Base-by-base conservation (phyloP, 2,113 vertebrate genomes). In the Periophthalmus modestus region DNA sequence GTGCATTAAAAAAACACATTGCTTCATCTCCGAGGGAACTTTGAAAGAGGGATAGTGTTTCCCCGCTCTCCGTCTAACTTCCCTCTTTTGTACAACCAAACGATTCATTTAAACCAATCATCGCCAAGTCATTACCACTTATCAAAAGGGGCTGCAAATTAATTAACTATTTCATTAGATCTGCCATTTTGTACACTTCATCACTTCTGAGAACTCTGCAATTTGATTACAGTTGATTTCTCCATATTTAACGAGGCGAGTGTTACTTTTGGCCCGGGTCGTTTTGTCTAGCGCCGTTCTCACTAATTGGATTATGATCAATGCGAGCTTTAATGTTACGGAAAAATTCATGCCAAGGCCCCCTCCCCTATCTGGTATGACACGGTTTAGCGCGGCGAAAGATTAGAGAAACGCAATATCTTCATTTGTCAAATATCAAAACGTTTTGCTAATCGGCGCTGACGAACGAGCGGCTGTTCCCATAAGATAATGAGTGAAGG, bases 231-330 rank as follows among this genome's bases (percentile, higher is more conserved):
- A 89, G 82, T 86, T 83, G 87, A 89, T 91, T 92, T 90, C 79
- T 79, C 87, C 85, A 77, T 84, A 84, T 87, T 92, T 91, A 92
- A 93, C 88, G 85, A 92, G 87, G 85, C 81, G 75, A 82, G 85
- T 19, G 7, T 81, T 88, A 87, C 73, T 85, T 86, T 86, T 80
- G 78, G 75, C 3, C 55, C 39, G 57, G 81, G 74, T 67, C 85
- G 57, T 85, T 83, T 75, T 84, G 68, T 80, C 73, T 0, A 12
- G 69, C 59, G 66, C 68, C 67, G 80, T 55, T 72, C 66, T 19
- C 77, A 79, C 92, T 93, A 93, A 94, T 91, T 93, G 89, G 91
- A 93, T 94, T 92, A 92, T 84, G 85, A 92, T 93, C 88, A 89
- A 91, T 88, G 79, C 68, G 0, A 73, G 81, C 84, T 89, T 91